Evolutionary conservation across 2,113 vertebrate species (phyloP), one percentile per base, ranked within the genome.

Genomic region (Neodontobutis hainanensis): DNA sequence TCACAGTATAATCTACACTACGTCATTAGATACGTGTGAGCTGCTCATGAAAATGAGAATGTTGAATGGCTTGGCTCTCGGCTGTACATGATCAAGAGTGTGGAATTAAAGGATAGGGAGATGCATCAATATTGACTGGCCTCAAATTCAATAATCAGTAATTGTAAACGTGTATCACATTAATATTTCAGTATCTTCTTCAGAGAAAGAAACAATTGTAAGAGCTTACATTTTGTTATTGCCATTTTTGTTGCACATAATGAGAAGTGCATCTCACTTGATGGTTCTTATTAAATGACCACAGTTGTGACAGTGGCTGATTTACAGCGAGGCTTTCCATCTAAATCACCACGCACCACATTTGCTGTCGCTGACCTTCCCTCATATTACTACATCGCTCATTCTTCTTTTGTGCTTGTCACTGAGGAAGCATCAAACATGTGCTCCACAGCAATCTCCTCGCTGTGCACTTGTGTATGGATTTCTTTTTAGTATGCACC

Each of bases 341-440:
- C 72, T 79, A 70, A 85, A 81, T 82, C 81, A 75, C 65, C 56
- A 40, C 42, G 43, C 71, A 76, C 62, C 85, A 80, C 74, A 73
- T 82, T 75, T 77, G 72, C 72, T 81, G 70, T 82, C 74, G 71
- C 56, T 70, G 80, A 73, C 83, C 73, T 77, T 82, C 68, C 67
- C 40, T 75, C 84, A 80, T 78, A 80, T 78, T 69, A 72, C 67
- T 74, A 70, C n/a, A 71, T 68, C 69, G 58, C 55, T 89, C 82
- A 73, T 82, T 83, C 69, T 68, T 70, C 73, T 78, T 85, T 82
- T 83, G 73, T 78, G 67, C 44, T 72, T 73, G 84, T 83, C 87
- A 81, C 70, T 1, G 51, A 70, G 73, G 77, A 83, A 72, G 68
- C 61, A 61, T 80, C 79, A 72, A 75, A 73, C 85, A 82, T 81